Evolutionary conservation across 2,113 vertebrate genomes (phyloP).

Genomic region (Cnemophilus loriae): DNA sequence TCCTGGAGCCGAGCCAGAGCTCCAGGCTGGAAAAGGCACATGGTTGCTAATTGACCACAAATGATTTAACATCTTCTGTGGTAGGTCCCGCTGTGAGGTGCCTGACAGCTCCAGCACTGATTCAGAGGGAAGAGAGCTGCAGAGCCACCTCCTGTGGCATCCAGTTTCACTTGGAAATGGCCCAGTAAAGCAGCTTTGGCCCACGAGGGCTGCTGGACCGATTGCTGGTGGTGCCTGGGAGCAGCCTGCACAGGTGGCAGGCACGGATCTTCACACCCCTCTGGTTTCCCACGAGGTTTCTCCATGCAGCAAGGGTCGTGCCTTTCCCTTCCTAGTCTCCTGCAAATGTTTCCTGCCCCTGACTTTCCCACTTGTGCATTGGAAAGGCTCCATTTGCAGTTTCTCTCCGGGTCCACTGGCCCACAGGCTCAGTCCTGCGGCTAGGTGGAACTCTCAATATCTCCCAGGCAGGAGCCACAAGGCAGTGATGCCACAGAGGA

Average conservation of each 20-base stretch:
- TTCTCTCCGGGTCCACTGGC: rapidly evolving
- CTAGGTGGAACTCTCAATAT: rapidly evolving
- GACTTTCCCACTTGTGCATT: rapidly evolving
- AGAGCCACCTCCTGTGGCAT: neutral
- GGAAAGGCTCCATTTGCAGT: neutral
- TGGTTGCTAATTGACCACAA: neutral
- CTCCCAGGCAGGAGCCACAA: neutral
- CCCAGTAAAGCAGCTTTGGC: neutral
- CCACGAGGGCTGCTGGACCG: rapidly evolving
- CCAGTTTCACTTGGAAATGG: neutral
- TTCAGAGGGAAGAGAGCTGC: neutral
- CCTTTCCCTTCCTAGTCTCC: neutral
- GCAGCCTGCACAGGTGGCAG: rapidly evolving
- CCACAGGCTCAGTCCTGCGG: neutral
- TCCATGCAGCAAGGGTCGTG: neutral
- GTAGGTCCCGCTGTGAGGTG: neutral
- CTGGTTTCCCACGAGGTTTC: neutral
- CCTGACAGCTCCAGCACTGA: neutral
- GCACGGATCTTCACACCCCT: neutral
- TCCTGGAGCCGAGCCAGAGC: neutral
- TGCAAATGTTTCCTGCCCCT: neutral
- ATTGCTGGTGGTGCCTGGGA: neutral
- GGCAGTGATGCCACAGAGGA: neutral
- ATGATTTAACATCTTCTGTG: neutral
- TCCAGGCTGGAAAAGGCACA: neutral